These are phyloP conservation scores for Scaptodrosophila latifasciaeformis DNA, from an alignment of 2,888 invertebrate species.

Conservation along the genomic window DNA sequence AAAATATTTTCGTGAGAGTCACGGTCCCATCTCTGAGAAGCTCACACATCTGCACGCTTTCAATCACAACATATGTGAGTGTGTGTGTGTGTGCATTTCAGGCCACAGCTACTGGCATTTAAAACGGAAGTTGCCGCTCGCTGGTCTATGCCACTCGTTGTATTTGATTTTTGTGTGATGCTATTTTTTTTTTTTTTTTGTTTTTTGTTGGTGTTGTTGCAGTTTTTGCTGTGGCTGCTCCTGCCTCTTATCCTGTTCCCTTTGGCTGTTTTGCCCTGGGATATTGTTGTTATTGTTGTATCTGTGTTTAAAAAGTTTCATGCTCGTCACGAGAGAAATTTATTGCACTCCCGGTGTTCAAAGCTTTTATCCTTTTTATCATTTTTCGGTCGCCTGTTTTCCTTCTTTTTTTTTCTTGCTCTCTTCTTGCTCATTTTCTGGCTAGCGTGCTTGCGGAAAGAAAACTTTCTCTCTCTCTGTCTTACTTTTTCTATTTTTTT, in stretches of 20 bases:
- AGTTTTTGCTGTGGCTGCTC: not conserved
- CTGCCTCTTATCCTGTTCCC: too few relatives aligned
- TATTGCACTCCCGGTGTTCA: constrained; percentile 71
- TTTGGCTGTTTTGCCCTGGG: too few relatives aligned
- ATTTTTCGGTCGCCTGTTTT: constrained; percentile 32
- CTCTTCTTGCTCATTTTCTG: constrained; percentile 9
- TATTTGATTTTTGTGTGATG: too few relatives aligned
- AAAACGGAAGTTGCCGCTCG: constrained; percentile 44
- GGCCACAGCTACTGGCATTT: constrained; percentile 32
- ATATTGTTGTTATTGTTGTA: constrained; percentile 41
- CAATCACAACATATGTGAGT: too few relatives aligned
- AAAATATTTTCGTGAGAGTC: too few relatives aligned
- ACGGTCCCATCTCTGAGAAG: too few relatives aligned
- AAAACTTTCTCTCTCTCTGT: not conserved
- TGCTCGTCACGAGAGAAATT: constrained; percentile 72
- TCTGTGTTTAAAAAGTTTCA: constrained; percentile 67
- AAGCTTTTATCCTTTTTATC: constrained; percentile 68
- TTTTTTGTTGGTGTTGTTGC: not conserved
- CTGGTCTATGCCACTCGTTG: too few relatives aligned
- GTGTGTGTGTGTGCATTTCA: not conserved
- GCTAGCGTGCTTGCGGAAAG: not conserved
- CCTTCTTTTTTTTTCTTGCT: not conserved
- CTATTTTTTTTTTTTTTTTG: not conserved
- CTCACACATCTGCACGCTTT: not conserved
- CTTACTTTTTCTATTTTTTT: constrained; percentile 8